Conservation (phyloP, 2,888 invertebrate genomes). For the Pseudeuparius sepicola region DNA sequence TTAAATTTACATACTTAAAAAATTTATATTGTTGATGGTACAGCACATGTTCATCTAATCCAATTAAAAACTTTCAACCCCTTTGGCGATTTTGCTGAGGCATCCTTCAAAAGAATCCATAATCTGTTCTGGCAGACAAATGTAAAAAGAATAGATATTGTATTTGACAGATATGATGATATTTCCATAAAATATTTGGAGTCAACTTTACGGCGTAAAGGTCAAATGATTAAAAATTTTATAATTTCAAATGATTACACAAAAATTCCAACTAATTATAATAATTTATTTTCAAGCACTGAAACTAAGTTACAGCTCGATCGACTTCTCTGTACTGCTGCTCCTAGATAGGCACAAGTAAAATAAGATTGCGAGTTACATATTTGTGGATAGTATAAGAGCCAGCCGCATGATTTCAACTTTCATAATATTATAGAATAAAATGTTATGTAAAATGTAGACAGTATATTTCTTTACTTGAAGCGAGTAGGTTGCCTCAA, state of each 20-base stretch:
- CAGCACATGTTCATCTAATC: conserved; percentile 16
- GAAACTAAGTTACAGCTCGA: conserved; percentile 24
- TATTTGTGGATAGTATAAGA: no score
- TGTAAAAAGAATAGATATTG: conserved; percentile 19
- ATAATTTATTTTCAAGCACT: conserved; percentile 22
- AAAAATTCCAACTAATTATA: conserved; percentile 22
- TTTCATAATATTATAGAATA: no score
- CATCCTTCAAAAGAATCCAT: conserved; percentile 20
- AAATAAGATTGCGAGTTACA: no score
- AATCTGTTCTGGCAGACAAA: conserved; percentile 16
- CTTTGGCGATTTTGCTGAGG: conserved; percentile 22
- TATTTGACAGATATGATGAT: conserved; percentile 22
- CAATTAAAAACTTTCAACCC: conserved; percentile 16
- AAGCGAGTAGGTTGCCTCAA: no score
- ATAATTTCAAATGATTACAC: conserved; percentile 20
- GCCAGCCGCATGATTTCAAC: no score
- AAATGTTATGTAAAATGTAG: no score
- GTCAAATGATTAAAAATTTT: conserved; percentile 22
- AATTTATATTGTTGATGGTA: conserved; percentile 19
- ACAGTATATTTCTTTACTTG: no score
- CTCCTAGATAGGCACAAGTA: no score
- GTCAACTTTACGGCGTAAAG: conserved; percentile 24
- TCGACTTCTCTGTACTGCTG: no score
- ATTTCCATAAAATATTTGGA: no score
- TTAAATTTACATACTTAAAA: conserved; percentile 13